Evolutionary conservation across 1,140 invertebrate genomes (phyloP).

Genomic region (Charaxes varanes): DNA sequence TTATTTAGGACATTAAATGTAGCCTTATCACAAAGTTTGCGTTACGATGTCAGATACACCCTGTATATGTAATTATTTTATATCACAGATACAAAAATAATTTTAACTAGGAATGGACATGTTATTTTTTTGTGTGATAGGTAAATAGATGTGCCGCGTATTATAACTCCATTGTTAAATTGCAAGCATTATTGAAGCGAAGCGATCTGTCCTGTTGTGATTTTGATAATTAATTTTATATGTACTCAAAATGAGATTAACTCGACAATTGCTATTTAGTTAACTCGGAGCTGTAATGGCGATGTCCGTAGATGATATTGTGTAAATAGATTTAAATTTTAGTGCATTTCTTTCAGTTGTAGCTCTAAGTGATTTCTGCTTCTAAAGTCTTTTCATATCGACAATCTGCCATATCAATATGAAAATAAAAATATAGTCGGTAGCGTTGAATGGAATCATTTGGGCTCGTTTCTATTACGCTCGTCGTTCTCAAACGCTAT

Average conservation of each 20-base stretch:
- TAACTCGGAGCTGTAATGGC: slow-evolving; percentile 33
- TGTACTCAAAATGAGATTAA: slow-evolving; percentile 71
- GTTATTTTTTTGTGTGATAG: too few species aligned
- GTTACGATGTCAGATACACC: too few species aligned
- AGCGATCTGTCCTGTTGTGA: slow-evolving; percentile 62
- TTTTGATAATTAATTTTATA: slow-evolving; percentile 33
- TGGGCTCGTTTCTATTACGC: slow-evolving; percentile 27
- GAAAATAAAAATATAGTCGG: slow-evolving; percentile 61
- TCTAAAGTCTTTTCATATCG: slow-evolving; percentile 69
- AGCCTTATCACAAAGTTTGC: too few species aligned
- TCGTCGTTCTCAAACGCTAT: slow-evolving; percentile 3
- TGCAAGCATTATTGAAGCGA: too few species aligned
- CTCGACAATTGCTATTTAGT: slow-evolving; percentile 40
- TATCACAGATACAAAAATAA: too few species aligned
- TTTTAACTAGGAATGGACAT: too few species aligned
- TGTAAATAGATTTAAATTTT: slow-evolving; percentile 62
- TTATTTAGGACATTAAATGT: too few species aligned
- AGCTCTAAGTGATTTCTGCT: slow-evolving; percentile 55
- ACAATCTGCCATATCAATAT: slow-evolving; percentile 73
- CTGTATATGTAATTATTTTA: too few species aligned
- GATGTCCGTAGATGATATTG: slow-evolving; percentile 33
- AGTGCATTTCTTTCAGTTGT: slow-evolving; percentile 66
- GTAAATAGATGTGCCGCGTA: too few species aligned
- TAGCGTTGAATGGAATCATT: slow-evolving; percentile 53
- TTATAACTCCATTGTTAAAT: too few species aligned